Conservation (phyloP, 2,113 vertebrate species). For the Chinchilla lanigera region DNA sequence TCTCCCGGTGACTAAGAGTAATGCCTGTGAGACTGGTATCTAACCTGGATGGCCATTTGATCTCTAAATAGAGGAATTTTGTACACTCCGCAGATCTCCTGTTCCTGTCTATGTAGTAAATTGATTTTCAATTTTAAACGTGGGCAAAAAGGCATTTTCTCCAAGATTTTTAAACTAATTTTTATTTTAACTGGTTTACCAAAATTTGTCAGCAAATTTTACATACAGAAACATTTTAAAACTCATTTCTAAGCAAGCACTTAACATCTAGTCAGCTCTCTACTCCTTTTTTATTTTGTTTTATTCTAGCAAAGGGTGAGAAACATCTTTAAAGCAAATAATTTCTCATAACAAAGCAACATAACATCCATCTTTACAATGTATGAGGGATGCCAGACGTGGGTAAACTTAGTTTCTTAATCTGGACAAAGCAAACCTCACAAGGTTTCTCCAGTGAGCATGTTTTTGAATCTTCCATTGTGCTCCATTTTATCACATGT, state of each 20-base stretch:
- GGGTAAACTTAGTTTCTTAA: slow-evolving; percentile 82
- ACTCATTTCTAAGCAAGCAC: slow-evolving; percentile 87
- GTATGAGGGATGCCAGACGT: slow-evolving; percentile 81
- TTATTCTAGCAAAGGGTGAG: slow-evolving; percentile 80
- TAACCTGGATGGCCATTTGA: slow-evolving; percentile 81
- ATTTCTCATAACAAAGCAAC: slow-evolving; percentile 80
- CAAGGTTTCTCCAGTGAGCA: slow-evolving; percentile 84
- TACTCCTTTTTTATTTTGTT: slow-evolving; percentile 84
- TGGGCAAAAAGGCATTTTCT: slow-evolving; percentile 82
- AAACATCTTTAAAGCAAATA: slow-evolving; percentile 77
- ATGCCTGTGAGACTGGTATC: slow-evolving; percentile 80
- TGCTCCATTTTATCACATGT: slow-evolving; percentile 84
- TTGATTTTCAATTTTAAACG: slow-evolving; percentile 85
- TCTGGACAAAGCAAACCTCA: slow-evolving; percentile 80
- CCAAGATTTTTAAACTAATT: slow-evolving; percentile 85
- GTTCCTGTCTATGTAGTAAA: slow-evolving; percentile 72
- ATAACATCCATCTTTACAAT: slow-evolving; percentile 69
- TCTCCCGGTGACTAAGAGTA: slow-evolving; percentile 66
- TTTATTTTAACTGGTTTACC: slow-evolving; percentile 87
- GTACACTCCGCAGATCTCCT: slow-evolving; percentile 85
- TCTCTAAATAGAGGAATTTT: slow-evolving; percentile 84
- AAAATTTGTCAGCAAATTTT: slow-evolving; percentile 84
- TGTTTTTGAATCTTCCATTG: slow-evolving; percentile 84
- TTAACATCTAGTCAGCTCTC: slow-evolving; percentile 84
- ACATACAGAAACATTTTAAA: slow-evolving; percentile 83